Evolutionary conservation across 2,888 invertebrate species (phyloP).

Genomic region (Cerastis rubricosa): DNA sequence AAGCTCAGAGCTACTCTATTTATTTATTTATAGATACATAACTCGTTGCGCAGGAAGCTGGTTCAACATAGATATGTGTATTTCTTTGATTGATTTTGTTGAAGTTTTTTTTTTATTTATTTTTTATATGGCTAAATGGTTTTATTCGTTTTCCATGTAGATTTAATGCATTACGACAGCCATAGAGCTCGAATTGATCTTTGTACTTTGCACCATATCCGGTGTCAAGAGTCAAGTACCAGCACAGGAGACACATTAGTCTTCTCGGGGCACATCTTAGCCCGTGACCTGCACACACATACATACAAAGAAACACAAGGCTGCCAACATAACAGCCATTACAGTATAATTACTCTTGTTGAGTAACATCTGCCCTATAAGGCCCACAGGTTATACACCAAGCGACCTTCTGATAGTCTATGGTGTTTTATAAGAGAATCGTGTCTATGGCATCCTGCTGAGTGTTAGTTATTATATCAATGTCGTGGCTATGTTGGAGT

Average conservation of each 20-base stretch:
- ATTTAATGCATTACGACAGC: not conserved
- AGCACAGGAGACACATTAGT: not conserved
- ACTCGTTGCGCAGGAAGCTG: constrained; percentile 48
- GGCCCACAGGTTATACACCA: constrained; percentile 42
- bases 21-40: constrained; percentile 10
- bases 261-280: constrained; percentile 6
- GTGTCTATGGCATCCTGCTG: constrained; percentile 44
- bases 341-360: constrained; percentile 58
- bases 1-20: constrained; percentile 20
- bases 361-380: constrained; percentile 63
- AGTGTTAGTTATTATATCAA: constrained; percentile 13
- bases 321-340: constrained; percentile 50
- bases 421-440: constrained; percentile 50
- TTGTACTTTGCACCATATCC: constrained; percentile 20
- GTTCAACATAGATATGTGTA: not conserved
- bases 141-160: not conserved
- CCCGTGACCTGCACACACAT: constrained; percentile 33
- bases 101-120: not conserved
- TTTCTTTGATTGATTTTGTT: constrained; percentile 1
- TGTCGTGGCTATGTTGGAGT: constrained; percentile 11
- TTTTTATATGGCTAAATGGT: not conserved
- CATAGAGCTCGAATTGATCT: not conserved
- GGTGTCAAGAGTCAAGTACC: constrained; percentile 25
- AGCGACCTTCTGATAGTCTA: constrained; percentile 51
- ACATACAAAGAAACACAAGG: constrained; percentile 49